Evolutionary conservation across 2,797 vertebrate genomes (phyloP).

Genomic region (Thripadectes ignobilis): DNA sequence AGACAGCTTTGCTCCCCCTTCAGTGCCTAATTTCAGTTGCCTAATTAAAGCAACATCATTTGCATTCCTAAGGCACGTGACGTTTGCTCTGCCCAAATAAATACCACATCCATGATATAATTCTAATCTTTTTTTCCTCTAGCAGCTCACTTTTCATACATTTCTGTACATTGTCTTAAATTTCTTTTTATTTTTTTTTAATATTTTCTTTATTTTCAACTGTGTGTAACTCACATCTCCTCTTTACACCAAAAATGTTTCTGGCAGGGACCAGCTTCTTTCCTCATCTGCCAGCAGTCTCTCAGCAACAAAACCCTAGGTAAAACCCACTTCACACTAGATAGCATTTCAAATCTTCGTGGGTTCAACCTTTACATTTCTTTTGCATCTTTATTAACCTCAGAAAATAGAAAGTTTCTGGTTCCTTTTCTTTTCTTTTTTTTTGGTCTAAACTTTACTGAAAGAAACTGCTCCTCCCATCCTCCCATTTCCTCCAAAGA

Average conservation of each 20-base stretch:
- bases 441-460: neutral
- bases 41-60: constrained; percentile 64
- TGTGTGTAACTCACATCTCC: neutral
- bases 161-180: neutral
- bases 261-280: neutral
- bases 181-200: neutral
- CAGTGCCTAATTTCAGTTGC: constrained; percentile 1
- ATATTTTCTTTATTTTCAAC: neutral
- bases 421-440: neutral
- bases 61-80: constrained; percentile 45
- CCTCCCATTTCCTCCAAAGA: constrained; percentile 11
- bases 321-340: neutral
- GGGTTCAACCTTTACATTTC: constrained; percentile 11
- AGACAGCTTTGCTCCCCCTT: constrained; percentile 30
- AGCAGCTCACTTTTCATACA: neutral
- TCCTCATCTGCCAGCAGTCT: neutral
- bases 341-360: constrained; percentile 10
- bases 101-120: constrained; percentile 22
- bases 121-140: constrained; percentile 5
- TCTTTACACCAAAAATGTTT: neutral
- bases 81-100: constrained; percentile 45
- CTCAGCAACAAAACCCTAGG: neutral
- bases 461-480: neutral
- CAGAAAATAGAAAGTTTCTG: neutral
- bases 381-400: neutral